Base-by-base conservation (phyloP, 2,113 vertebrate genomes). In the Oenanthe oenanthe region DNA sequence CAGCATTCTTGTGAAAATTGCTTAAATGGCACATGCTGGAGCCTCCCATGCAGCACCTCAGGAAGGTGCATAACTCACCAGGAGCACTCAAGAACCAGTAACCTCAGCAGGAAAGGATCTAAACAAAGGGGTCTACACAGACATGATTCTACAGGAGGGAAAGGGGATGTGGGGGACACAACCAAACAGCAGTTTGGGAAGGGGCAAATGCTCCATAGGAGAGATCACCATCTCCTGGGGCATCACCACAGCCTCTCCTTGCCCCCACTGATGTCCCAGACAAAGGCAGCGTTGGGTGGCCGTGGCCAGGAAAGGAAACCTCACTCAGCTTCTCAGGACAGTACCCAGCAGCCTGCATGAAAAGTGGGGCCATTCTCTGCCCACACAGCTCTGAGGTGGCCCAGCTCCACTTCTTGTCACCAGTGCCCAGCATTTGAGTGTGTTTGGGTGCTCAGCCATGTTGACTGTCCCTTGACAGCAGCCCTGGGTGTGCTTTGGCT, bases 311-410 rank as follows among this genome's bases (percentile, higher is more conserved):
- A 26, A 51, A 12, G 8, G 18, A 82, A 82, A 34, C 4, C 4
- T 31, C 1, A 1, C 9, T 53, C 1, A 2, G 11, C 8, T 74
- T 8, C 51, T 67, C 4, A 1, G n/a, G 38, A 34, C n/a, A 80
- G 21, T 20, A n/a, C 16, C 13, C 0, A 0, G 8, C 12, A 86
- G 14, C 18, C 25, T 76, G 32, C 1, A 3, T 19, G 50, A 51
- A 63, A 40, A 17, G 56, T 42, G 34, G 20, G 32, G 18, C 17
- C 61, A 7, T 31, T 28, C 11, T 26, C 36, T 57, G 45, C 15
- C 26, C 7, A 53, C 43, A 51, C 2, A 7, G 15, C 20, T 70
- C 51, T 71, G 60, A 70, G 24, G 28, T 51, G n/a, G 17, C 60
- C 26, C 48, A 67, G 72, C 3, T 6, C 38, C 17, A 22, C 15